These are phyloP conservation scores for Rhinophrynus dorsalis DNA, from an alignment of 2,797 vertebrate genomes.

Conservation along the genomic window DNA sequence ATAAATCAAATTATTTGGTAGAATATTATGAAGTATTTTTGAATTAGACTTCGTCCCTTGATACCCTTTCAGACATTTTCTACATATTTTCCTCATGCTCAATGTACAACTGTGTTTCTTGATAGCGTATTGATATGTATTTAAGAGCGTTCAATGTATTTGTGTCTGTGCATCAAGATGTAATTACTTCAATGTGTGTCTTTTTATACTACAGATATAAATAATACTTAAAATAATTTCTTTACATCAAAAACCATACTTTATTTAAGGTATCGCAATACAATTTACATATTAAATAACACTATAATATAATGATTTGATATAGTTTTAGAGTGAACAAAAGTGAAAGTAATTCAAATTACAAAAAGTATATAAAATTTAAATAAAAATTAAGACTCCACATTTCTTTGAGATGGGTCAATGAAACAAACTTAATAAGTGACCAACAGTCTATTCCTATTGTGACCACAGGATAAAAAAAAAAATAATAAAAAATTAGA, in stretches of 20 bases:
- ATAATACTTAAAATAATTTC: not conserved
- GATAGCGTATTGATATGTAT: no score
- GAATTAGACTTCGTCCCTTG: no score
- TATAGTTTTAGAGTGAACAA: conserved; percentile 89
- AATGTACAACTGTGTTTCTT: no score
- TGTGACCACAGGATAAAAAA: conserved; percentile 78
- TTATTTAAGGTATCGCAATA: conserved; percentile 99
- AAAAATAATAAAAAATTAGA: conserved; percentile 68
- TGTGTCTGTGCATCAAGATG: no score
- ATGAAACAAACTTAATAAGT: conserved; percentile 75
- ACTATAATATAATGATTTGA: conserved; percentile 96
- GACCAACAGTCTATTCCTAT: conserved; percentile 79
- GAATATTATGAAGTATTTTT: no score
- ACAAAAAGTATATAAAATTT: conserved; percentile 72
- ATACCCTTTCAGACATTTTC: no score
- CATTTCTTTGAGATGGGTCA: conserved; percentile 76
- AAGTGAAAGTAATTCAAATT: conserved; percentile 80
- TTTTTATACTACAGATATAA: not conserved
- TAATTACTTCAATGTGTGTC: no score
- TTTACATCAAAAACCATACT: conserved; percentile 97
- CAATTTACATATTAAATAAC: conserved; percentile 99
- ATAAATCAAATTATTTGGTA: no score
- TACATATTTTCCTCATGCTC: no score
- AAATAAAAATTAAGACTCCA: conserved; percentile 65
- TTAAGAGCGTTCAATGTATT: no score